Conservation (phyloP, 2,113 vertebrate species). For the Sturnira hondurensis region DNA sequence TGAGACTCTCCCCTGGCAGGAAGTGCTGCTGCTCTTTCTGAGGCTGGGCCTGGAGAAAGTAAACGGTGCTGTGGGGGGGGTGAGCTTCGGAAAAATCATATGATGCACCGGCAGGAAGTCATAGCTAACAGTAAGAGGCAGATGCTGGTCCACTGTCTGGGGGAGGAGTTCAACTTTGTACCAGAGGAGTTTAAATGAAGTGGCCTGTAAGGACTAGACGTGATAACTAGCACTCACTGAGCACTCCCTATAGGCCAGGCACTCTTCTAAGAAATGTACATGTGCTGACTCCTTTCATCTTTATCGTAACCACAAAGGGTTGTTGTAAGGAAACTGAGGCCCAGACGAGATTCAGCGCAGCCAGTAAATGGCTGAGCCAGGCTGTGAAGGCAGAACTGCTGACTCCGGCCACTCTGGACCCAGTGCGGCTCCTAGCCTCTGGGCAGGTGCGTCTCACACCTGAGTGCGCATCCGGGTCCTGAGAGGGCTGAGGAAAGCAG, state of each 20-base stretch:
- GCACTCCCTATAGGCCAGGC: background rate
- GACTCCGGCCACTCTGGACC: background rate
- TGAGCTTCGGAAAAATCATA: background rate
- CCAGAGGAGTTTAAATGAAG: background rate
- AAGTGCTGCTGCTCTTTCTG: background rate
- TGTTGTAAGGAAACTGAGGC: background rate
- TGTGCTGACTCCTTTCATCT: background rate
- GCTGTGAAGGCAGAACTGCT: background rate
- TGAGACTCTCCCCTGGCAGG: background rate
- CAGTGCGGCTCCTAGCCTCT: background rate
- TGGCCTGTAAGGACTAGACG: background rate
- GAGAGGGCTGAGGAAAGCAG: background rate
- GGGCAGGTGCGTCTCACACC: background rate
- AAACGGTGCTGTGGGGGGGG: background rate
- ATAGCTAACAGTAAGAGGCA: background rate
- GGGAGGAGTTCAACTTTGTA: background rate
- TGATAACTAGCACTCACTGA: background rate
- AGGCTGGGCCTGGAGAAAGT: background rate
- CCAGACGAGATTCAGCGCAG: background rate
- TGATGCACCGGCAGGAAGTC: background rate
- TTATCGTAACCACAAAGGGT: background rate
- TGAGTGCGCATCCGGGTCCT: background rate
- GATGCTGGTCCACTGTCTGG: background rate
- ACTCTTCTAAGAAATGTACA: background rate
- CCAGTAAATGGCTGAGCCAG: background rate